These are phyloP conservation scores for Syngnathus acus DNA, from an alignment of 2,797 vertebrate genomes.

Conservation along the genomic window DNA sequence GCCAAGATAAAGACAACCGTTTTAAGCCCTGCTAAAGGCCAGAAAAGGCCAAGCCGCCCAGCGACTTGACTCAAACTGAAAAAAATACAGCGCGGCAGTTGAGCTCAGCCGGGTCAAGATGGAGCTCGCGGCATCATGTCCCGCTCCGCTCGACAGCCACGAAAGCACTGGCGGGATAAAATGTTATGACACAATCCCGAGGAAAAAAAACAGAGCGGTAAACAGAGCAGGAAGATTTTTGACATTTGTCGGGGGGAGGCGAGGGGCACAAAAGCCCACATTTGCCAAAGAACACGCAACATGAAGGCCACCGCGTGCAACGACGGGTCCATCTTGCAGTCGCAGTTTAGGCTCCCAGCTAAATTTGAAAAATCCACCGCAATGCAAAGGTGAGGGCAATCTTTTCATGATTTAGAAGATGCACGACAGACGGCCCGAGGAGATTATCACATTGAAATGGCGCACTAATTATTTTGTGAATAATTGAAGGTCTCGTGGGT, in stretches of 20 bases:
- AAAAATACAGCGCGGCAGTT: too few species aligned
- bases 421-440: not conserved
- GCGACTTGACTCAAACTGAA: not conserved
- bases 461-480: not conserved
- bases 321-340: not conserved
- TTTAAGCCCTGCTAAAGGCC: constrained; percentile 51
- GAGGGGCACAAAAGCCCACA: not conserved
- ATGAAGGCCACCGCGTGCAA: too few species aligned
- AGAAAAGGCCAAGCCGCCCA: not conserved
- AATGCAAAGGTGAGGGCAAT: not conserved
- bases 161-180: too few species aligned
- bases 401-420: not conserved
- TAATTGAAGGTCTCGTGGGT: not conserved
- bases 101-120: too few species aligned
- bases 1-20: constrained; percentile 55
- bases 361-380: not conserved
- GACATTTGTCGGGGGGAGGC: too few species aligned
- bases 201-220: too few species aligned
- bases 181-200: too few species aligned
- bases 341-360: not conserved
- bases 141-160: too few species aligned
- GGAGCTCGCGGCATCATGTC: too few species aligned
- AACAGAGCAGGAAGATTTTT: too few species aligned
- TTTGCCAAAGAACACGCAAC: not conserved
- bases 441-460: not conserved